These are phyloP conservation scores for Psittacula derbiana DNA, from an alignment of 2,797 vertebrate genomes.

Conservation along the genomic window DNA sequence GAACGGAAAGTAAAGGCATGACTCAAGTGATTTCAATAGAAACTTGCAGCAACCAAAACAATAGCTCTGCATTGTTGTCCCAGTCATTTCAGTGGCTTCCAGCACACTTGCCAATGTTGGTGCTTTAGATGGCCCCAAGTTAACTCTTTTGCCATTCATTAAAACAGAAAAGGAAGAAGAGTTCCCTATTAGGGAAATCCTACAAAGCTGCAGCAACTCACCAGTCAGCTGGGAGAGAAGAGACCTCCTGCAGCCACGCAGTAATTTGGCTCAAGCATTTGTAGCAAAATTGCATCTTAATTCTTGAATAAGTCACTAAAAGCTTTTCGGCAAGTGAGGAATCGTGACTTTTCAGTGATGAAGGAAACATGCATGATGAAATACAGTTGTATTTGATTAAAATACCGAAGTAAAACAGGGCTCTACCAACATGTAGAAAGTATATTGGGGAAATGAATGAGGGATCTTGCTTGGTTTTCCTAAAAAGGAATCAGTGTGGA, in stretches of 20 bases:
- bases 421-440: background rate
- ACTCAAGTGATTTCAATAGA: background rate
- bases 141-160: conserved; percentile 5
- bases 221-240: background rate
- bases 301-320: background rate
- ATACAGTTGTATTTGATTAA: conserved; percentile 18
- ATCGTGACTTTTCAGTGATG: background rate
- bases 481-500: conserved; percentile 13
- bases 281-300: background rate
- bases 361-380: background rate
- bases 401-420: background rate
- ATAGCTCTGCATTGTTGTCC: background rate
- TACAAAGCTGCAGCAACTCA: background rate
- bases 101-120: background rate
- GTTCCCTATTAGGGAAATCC: background rate
- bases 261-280: background rate
- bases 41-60: conserved; percentile 8
- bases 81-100: background rate
- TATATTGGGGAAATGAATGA: background rate
- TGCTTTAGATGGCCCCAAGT: background rate
- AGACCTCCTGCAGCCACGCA: background rate
- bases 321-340: background rate
- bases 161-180: background rate
- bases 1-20: background rate
- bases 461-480: background rate